phyloP scores from a whole-genome alignment of 1,140 invertebrate genomes.

The Lanistes nyassanus region DNA sequence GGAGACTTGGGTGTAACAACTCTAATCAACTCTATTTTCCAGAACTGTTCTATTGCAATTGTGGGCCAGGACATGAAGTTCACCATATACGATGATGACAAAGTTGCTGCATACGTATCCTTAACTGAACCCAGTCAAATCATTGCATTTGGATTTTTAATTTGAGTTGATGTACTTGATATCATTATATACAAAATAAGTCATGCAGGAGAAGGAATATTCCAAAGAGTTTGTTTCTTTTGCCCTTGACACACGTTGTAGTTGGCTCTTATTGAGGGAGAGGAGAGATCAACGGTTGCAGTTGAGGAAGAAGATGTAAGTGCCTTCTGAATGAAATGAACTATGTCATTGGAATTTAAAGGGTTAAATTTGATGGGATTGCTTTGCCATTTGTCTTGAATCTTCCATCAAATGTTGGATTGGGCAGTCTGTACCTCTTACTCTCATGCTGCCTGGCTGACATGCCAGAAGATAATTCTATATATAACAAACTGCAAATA shows the following conservation, averaged over 20 bases:
- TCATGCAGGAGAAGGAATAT: neutral
- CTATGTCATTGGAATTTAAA: too few species aligned
- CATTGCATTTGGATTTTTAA: neutral
- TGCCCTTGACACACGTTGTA: constrained; percentile 39
- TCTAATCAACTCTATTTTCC: constrained; percentile 47
- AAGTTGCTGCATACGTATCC: constrained; percentile 73
- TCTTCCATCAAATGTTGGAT: too few species aligned
- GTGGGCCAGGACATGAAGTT: constrained; percentile 86
- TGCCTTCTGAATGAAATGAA: too few species aligned
- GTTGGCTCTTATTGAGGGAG: constrained; percentile 64
- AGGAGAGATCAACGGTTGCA: constrained; percentile 57
- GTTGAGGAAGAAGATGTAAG: constrained; percentile 27
- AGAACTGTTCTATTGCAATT: constrained; percentile 93
- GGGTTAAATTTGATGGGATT: too few species aligned
- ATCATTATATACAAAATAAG: neutral
- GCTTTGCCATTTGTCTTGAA: too few species aligned
- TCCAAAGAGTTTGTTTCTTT: neutral
- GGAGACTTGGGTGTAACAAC: too few species aligned
- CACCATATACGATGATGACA: constrained; percentile 82
- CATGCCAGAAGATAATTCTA: too few species aligned
- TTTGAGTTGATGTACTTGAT: neutral
- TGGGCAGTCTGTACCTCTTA: too few species aligned
- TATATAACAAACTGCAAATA: too few species aligned
- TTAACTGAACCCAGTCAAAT: constrained; percentile 31
- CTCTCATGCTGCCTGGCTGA: too few species aligned